phyloP scores from a whole-genome alignment of 2,888 invertebrate species.

The Synanthedon myopaeformis region DNA sequence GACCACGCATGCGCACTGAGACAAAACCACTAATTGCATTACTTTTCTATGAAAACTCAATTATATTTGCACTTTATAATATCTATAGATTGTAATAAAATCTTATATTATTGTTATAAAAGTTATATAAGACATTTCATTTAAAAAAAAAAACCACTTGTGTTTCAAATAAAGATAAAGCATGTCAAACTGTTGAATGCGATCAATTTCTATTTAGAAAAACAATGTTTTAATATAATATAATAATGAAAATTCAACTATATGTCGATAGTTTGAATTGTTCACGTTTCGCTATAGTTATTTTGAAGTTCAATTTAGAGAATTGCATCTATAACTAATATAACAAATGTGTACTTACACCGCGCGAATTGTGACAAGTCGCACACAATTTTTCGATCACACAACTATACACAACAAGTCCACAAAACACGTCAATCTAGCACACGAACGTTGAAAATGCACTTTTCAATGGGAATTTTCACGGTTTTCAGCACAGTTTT shows the following conservation, averaged over 20 bases:
- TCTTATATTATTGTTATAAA: too few species aligned
- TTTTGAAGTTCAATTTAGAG: not conserved
- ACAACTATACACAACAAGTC: conserved; percentile 21
- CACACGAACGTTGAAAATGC: conserved; percentile 16
- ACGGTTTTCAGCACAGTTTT: conserved; percentile 51
- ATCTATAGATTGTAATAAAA: too few species aligned
- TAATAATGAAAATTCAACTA: too few species aligned
- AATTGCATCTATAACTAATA: not conserved
- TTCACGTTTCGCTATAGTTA: too few species aligned
- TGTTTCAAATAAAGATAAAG: too few species aligned
- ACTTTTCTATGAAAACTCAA: conserved; percentile 8
- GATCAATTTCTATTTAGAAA: too few species aligned
- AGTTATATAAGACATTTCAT: too few species aligned
- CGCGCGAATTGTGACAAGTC: conserved; percentile 18
- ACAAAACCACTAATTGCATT: conserved; percentile 26
- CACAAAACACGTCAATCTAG: conserved; percentile 28
- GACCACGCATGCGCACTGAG: conserved; percentile 17
- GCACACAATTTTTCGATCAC: conserved; percentile 18
- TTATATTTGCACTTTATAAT: too few species aligned
- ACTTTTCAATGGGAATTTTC: conserved; percentile 28
- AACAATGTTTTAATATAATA: too few species aligned
- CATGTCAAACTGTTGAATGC: too few species aligned
- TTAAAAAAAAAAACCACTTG: too few species aligned
- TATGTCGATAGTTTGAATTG: too few species aligned
- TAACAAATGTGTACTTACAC: conserved; percentile 38